Percentiles rank a stretch among this genome's conserved stretches.
Conservation (phyloP, 2,113 vertebrate species). For the Morone chrysops region DNA sequence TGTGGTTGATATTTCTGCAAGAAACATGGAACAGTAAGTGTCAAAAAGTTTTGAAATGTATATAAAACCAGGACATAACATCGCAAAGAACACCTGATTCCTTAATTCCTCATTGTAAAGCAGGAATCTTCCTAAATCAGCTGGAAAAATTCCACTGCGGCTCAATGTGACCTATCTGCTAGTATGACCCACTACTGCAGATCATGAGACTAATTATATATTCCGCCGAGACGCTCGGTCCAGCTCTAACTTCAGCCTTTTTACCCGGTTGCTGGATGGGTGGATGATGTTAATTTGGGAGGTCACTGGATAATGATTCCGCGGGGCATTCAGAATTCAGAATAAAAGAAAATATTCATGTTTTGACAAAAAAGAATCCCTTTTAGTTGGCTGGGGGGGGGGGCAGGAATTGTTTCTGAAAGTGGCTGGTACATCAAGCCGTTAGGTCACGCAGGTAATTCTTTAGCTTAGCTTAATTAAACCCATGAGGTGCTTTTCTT, state of each 20-base stretch:
- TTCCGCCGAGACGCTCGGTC: conserved; percentile 53
- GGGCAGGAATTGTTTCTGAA: not conserved
- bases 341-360: conserved; percentile 13
- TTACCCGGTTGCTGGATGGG: conserved; percentile 13
- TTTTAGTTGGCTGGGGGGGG: not conserved
- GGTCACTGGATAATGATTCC: conserved; percentile 53
- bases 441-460: conserved; percentile 9
- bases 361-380: not conserved
- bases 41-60: not conserved
- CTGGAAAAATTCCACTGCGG: conserved; percentile 15
- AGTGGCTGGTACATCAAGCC: not conserved
- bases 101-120: not conserved
- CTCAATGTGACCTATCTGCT: conserved; percentile 52
- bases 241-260: conserved; percentile 30
- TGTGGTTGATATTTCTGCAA: not conserved
- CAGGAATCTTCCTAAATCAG: not conserved
- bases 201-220: conserved; percentile 63
- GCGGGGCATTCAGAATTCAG: conserved; percentile 21
- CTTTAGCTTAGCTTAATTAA: conserved; percentile 35
- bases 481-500: conserved; percentile 18
- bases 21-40: not conserved
- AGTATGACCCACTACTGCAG: conserved; percentile 49
- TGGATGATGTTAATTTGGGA: conserved; percentile 38
- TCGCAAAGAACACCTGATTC: not conserved
- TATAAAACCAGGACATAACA: not conserved